Conservation (phyloP, 2,888 invertebrate species). For the Drosophila peninsularis region DNA sequence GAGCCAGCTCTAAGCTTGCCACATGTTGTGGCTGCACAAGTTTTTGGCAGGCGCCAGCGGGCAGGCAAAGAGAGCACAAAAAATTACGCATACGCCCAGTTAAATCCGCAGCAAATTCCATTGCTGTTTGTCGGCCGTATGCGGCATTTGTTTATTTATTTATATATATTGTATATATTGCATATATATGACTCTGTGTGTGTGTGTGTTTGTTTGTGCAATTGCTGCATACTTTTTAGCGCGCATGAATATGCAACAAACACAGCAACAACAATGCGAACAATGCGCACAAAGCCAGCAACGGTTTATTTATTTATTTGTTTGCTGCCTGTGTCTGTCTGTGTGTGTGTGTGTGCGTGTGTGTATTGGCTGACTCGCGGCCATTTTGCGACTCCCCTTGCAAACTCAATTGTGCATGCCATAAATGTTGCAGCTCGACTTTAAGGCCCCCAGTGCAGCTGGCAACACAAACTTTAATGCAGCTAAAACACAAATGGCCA, state of each 20-base stretch:
- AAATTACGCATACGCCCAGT: constrained; percentile 64
- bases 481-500: constrained; percentile 31
- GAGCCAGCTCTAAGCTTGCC: constrained; percentile 56
- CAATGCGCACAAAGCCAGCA: constrained; percentile 39
- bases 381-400: constrained; percentile 45
- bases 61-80: constrained; percentile 4
- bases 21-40: constrained; percentile 64
- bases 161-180: constrained; percentile 12
- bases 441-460: constrained; percentile 16
- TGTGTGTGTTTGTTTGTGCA: constrained; percentile 7
- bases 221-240: constrained; percentile 54
- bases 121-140: constrained; percentile 30
- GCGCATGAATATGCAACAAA: constrained; percentile 53
- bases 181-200: background rate
- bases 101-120: constrained; percentile 41
- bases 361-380: constrained; percentile 31
- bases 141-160: constrained; percentile 52
- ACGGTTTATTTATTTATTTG: constrained; percentile 33
- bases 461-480: constrained; percentile 17
- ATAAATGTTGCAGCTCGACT: constrained; percentile 21
- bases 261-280: constrained; percentile 25
- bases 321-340: constrained; percentile 11
- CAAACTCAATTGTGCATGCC: constrained; percentile 52
- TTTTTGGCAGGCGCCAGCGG: constrained; percentile 28
- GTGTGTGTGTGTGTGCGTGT: background rate